These are phyloP conservation scores for Cnemophilus loriae DNA, from an alignment of 2,113 vertebrate genomes.

Conservation along the genomic window DNA sequence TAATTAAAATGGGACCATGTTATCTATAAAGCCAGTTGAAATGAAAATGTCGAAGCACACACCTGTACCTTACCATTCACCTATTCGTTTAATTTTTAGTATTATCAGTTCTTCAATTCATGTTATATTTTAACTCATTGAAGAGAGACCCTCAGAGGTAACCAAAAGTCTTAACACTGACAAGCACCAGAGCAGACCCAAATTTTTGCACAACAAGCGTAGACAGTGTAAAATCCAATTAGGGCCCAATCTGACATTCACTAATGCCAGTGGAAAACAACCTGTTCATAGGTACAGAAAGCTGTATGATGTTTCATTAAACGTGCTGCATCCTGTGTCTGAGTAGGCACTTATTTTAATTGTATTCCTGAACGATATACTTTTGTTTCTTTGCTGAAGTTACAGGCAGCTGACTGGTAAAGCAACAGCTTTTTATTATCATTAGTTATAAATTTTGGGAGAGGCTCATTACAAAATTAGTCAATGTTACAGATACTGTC, in stretches of 20 bases:
- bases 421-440: not conserved
- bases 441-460: constrained; percentile 36
- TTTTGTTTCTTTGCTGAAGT: not conserved
- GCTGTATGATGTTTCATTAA: not conserved
- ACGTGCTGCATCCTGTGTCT: accelerated
- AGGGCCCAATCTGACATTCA: not conserved
- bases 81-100: not conserved
- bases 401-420: not conserved
- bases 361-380: not conserved
- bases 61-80: not conserved
- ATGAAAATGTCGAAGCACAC: not conserved
- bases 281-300: not conserved
- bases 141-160: not conserved
- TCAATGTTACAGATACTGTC: constrained; percentile 1
- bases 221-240: not conserved
- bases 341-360: not conserved
- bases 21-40: not conserved
- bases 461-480: constrained; percentile 25
- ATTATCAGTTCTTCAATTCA: not conserved
- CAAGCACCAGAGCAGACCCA: not conserved
- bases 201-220: not conserved
- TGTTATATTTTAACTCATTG: not conserved
- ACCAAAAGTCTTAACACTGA: not conserved
- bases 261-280: not conserved
- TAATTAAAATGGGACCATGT: not conserved